phyloP scores from a whole-genome alignment of 2,113 vertebrate genomes.

The Oreochromis niloticus region DNA sequence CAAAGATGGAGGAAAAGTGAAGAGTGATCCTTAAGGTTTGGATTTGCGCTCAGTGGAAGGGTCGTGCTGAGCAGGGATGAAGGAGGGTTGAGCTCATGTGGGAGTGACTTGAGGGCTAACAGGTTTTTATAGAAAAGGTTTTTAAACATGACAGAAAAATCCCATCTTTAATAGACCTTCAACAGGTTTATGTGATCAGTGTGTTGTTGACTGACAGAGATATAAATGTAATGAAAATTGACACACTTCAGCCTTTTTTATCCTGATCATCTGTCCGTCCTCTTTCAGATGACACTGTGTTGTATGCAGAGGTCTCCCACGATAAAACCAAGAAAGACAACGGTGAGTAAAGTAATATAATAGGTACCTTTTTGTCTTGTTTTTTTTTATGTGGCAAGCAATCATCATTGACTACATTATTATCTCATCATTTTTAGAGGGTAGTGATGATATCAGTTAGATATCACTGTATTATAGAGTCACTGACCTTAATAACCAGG shows the following conservation, averaged over 20 bases:
- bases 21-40: rapidly evolving
- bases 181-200: rapidly evolving
- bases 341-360: not conserved
- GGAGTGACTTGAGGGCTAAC: rapidly evolving
- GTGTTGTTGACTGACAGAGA: rapidly evolving
- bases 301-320: too few species aligned
- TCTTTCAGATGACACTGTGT: too few species aligned
- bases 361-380: rapidly evolving
- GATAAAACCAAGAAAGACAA: not conserved
- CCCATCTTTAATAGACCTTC: not conserved
- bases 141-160: rapidly evolving
- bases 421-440: too few species aligned
- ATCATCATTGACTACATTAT: too few species aligned
- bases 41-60: not conserved
- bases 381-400: too few species aligned
- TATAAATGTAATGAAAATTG: rapidly evolving
- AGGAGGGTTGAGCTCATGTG: not conserved
- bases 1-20: not conserved
- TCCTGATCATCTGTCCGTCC: too few species aligned
- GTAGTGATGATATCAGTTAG: too few species aligned
- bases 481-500: too few species aligned
- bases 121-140: not conserved
- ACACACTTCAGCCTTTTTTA: not conserved
- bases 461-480: too few species aligned
- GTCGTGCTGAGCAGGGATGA: not conserved